These are phyloP conservation scores for Cirrhinus molitorella DNA, from an alignment of 2,797 vertebrate species.

Conservation along the genomic window DNA sequence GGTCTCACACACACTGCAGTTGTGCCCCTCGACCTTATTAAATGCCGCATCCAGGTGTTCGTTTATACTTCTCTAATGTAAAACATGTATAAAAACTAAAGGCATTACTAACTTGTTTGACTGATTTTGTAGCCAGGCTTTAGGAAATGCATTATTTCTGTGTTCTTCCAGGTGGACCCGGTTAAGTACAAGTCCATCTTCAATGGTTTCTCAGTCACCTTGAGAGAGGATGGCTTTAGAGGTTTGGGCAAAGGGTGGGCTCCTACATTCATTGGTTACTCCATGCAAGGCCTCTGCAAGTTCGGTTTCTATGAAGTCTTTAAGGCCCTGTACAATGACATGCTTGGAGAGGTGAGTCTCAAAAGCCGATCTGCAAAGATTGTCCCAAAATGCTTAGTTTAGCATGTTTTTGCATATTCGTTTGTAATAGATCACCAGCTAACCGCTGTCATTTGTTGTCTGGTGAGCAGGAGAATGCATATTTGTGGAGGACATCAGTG, in stretches of 20 bases:
- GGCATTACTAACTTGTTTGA: neutral
- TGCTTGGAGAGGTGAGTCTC: conserved; percentile 88
- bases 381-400: neutral
- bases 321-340: conserved; percentile 91
- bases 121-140: neutral
- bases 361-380: neutral
- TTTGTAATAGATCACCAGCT: neutral
- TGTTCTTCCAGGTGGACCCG: conserved; percentile 85
- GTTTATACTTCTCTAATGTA: neutral
- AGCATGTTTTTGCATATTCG: neutral
- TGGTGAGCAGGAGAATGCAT: conserved; percentile 87
- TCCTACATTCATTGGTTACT: conserved; percentile 95
- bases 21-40: conserved; percentile 85
- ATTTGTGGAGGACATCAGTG: conserved; percentile 94
- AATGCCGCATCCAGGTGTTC: conserved; percentile 81
- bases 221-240: conserved; percentile 91
- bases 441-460: neutral
- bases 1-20: conserved; percentile 84
- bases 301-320: conserved; percentile 98
- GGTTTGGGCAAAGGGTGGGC: conserved; percentile 97
- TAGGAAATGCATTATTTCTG: neutral
- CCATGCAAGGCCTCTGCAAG: conserved; percentile 98
- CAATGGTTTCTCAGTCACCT: conserved; percentile 89
- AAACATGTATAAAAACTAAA: neutral
- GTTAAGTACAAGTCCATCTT: conserved; percentile 95